Evolutionary conservation across 2,113 vertebrate species (phyloP).

Genomic region (Elaphurus davidianus): DNA sequence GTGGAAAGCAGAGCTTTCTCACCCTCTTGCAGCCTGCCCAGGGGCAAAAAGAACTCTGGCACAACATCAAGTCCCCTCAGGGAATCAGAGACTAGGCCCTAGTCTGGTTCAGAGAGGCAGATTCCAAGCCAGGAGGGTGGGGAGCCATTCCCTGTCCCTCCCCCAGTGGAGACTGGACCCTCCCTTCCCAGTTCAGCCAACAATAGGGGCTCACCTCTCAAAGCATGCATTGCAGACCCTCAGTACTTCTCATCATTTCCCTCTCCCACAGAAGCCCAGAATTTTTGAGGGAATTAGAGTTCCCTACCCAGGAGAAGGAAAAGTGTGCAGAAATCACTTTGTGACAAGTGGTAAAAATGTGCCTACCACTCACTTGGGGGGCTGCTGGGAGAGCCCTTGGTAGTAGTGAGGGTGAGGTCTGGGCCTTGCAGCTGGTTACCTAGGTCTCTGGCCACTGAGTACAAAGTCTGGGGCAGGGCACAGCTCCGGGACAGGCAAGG

Average conservation of each 20-base stretch:
- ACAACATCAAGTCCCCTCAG: slow-evolving; percentile 19
- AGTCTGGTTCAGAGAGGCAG: neutral
- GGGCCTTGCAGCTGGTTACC: neutral
- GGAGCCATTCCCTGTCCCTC: neutral
- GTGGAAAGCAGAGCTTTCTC: slow-evolving; percentile 10
- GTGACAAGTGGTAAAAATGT: slow-evolving; percentile 31
- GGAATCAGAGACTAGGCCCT: neutral
- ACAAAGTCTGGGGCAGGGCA: slow-evolving; percentile 42
- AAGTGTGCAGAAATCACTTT: slow-evolving; percentile 16
- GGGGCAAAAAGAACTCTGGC: slow-evolving; percentile 36
- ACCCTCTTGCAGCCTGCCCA: neutral
- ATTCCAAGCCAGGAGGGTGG: neutral
- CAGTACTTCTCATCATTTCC: neutral
- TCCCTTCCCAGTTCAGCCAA: neutral
- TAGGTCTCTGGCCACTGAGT: slow-evolving; percentile 22
- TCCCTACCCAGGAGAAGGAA: neutral
- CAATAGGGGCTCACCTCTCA: neutral
- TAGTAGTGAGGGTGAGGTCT: neutral
- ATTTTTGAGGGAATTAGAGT: neutral
- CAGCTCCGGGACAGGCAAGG: slow-evolving; percentile 34
- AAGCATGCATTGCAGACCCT: neutral
- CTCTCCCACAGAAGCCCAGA: neutral
- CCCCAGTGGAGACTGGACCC: neutral
- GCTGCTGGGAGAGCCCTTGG: neutral
- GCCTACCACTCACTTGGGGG: neutral